Conservation (phyloP, 1,140 invertebrate genomes). For the Drosophila bifasciata region DNA sequence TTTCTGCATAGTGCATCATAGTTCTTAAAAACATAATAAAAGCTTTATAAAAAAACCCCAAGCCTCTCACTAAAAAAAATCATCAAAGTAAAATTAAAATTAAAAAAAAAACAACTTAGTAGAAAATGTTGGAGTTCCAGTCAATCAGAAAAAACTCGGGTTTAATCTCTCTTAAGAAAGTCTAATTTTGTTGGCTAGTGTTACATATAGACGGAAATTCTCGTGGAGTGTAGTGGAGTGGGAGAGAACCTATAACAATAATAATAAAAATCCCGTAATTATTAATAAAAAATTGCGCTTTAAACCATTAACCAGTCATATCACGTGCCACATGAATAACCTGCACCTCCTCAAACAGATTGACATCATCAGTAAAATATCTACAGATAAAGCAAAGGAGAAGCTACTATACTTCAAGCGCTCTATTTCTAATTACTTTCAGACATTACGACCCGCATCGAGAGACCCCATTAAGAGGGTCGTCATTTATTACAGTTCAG, state of each 20-base stretch:
- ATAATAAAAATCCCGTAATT: conserved; percentile 55
- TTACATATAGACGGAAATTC: conserved; percentile 7
- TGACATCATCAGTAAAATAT: neutral
- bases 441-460: conserved; percentile 64
- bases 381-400: neutral
- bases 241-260: conserved; percentile 20
- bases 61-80: too few relatives aligned
- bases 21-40: too few relatives aligned
- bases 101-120: too few relatives aligned
- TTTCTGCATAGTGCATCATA: too few relatives aligned
- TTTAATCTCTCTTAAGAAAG: too few relatives aligned
- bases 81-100: too few relatives aligned
- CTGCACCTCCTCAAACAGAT: neutral
- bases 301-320: conserved; percentile 32
- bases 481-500: conserved; percentile 41
- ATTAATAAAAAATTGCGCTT: conserved; percentile 26
- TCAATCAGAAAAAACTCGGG: too few relatives aligned
- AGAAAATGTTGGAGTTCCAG: too few relatives aligned
- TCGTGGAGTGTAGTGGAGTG: neutral
- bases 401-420: conserved; percentile 42
- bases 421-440: conserved; percentile 71
- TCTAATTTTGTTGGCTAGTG: neutral
- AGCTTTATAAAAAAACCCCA: too few relatives aligned
- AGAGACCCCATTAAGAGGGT: conserved; percentile 27
- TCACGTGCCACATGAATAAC: conserved; percentile 50